Evolutionary conservation across 1,140 invertebrate species (phyloP).

Genomic region (Andricus grossulariae): DNA sequence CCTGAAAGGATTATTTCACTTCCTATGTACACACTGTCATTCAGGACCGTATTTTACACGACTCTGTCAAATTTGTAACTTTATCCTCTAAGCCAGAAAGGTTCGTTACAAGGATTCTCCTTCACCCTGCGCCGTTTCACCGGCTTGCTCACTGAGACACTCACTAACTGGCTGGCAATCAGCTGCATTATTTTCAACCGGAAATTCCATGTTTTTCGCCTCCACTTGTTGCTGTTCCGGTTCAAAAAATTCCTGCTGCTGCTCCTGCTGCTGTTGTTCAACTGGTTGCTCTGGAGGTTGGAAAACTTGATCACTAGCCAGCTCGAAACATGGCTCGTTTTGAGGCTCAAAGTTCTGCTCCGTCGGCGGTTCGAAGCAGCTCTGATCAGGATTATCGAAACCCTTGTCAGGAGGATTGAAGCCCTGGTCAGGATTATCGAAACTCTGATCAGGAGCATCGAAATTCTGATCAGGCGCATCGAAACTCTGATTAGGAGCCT

Average conservation of each 20-base stretch:
- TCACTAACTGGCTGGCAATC: conserved; percentile 1
- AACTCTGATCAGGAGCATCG: background rate
- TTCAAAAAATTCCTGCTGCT: conserved; percentile 31
- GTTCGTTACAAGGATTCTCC: conserved; percentile 11
- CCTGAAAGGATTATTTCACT: conserved; percentile 40
- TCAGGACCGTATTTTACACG: conserved; percentile 55
- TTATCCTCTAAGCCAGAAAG: conserved; percentile 3
- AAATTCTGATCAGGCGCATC: too few relatives aligned
- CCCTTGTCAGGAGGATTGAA: too few relatives aligned
- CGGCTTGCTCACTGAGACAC: conserved; percentile 16
- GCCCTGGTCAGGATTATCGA: conserved; percentile 1
- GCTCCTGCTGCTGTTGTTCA: background rate
- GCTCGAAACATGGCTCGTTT: background rate
- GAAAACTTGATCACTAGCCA: conserved; percentile 7
- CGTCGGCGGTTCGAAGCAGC: background rate
- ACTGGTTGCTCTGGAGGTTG: background rate
- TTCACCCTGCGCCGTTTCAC: background rate
- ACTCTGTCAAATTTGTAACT: conserved; percentile 41
- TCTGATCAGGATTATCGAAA: too few relatives aligned
- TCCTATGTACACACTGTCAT: conserved; percentile 63
- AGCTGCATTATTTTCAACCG: background rate
- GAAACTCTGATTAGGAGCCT: too few relatives aligned
- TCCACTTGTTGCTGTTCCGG: conserved; percentile 2
- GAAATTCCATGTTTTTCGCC: background rate
- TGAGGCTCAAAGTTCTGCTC: conserved; percentile 4